Evolutionary conservation across 2,797 vertebrate species (phyloP).

Genomic region (Balearica regulorum): DNA sequence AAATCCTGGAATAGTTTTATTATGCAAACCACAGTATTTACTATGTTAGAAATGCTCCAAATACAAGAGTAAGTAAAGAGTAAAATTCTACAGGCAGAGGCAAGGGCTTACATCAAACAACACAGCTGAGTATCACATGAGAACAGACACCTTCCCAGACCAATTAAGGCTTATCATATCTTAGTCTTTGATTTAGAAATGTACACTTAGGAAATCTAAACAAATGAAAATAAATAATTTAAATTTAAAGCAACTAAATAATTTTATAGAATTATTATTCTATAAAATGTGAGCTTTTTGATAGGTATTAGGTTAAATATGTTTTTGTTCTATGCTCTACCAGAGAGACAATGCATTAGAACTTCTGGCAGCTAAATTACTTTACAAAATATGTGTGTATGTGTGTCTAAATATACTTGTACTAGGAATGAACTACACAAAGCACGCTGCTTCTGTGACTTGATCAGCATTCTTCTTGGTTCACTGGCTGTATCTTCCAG

Average conservation of each 20-base stretch:
- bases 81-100: neutral
- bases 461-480: neutral
- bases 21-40: neutral
- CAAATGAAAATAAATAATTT: neutral
- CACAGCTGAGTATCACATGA: neutral
- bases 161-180: neutral
- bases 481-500: neutral
- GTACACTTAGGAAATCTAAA: neutral
- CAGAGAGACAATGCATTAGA: neutral
- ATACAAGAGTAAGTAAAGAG: neutral
- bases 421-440: too few species aligned
- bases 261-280: too few species aligned
- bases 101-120: neutral
- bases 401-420: neutral
- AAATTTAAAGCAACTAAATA: neutral
- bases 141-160: neutral
- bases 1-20: neutral
- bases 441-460: neutral
- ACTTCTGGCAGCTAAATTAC: neutral
- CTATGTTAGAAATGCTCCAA: neutral
- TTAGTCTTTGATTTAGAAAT: neutral
- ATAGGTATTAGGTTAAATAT: rapidly evolving
- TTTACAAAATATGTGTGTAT: neutral
- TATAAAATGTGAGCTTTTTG: neutral
- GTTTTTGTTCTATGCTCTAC: neutral